phyloP scores from a whole-genome alignment of 2,797 vertebrate genomes.

The Melanotaenia maccullochi region DNA sequence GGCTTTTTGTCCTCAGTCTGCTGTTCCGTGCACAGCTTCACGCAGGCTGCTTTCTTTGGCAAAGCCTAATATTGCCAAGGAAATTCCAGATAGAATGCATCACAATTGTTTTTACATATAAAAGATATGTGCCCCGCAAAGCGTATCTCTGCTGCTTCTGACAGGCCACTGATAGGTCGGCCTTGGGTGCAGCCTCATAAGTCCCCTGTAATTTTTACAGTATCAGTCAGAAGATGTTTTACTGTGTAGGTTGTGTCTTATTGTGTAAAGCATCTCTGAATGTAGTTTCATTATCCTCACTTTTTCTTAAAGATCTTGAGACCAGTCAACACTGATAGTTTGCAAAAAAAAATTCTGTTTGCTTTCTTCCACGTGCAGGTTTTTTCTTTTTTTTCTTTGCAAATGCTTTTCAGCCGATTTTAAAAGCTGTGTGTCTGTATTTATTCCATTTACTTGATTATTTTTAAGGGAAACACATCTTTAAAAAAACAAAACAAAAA shows the following conservation, averaged over 20 bases:
- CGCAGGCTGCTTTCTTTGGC: constrained; percentile 36
- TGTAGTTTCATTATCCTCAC: background rate
- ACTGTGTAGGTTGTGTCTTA: background rate
- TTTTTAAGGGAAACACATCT: no score
- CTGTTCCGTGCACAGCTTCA: constrained; percentile 13
- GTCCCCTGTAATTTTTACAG: background rate
- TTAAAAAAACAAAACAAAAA: no score
- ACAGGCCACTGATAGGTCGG: constrained; percentile 27
- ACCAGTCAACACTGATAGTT: background rate
- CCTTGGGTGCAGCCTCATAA: constrained; percentile 7
- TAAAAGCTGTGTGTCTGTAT: background rate
- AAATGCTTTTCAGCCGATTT: no score
- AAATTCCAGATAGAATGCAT: constrained; percentile 40
- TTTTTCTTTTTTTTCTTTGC: no score
- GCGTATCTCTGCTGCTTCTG: constrained; percentile 52
- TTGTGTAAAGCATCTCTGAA: background rate
- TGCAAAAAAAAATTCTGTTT: background rate
- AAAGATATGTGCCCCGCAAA: constrained; percentile 16
- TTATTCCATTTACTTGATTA: no score
- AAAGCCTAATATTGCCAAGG: constrained; percentile 32
- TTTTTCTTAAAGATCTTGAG: background rate
- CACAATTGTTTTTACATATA: constrained; percentile 37
- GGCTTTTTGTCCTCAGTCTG: constrained; percentile 35
- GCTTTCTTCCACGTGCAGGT: no score
- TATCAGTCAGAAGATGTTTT: background rate